Conservation (phyloP, 2,888 invertebrate species). For the Tholera decimalis region DNA sequence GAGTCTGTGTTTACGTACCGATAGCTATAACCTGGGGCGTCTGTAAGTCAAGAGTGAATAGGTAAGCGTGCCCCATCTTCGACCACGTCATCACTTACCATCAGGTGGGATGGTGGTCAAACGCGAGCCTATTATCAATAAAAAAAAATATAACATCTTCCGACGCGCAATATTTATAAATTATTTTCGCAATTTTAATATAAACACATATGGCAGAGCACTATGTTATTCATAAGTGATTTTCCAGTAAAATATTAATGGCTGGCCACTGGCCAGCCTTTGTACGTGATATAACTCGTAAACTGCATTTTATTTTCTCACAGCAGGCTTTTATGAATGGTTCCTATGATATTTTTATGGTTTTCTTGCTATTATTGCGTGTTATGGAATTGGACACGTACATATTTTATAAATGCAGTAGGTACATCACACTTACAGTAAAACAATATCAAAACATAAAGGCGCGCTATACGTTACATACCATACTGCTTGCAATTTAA, state of each 20-base stretch:
- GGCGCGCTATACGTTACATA: no score
- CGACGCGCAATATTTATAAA: no score
- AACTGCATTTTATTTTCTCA: constrained; percentile 63
- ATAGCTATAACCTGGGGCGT: no score
- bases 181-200: not conserved
- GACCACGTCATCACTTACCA: no score
- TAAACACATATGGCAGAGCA: not conserved
- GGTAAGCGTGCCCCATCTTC: no score
- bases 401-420: not conserved
- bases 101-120: no score
- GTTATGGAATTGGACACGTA: not conserved
- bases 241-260: constrained; percentile 39
- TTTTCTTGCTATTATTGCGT: not conserved
- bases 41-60: no score
- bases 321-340: constrained; percentile 54
- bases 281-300: constrained; percentile 52
- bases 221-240: constrained; percentile 28
- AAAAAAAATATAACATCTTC: not conserved
- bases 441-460: not conserved
- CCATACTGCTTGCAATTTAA: no score
- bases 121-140: no score
- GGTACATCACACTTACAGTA: no score
- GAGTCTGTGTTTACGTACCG: no score
- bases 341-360: constrained; percentile 57
- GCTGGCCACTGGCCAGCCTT: constrained; percentile 25